Evolutionary conservation across 1,140 invertebrate species (phyloP), one percentile per base, ranked within the genome.

Genomic region (Anadara kagoshimensis): DNA sequence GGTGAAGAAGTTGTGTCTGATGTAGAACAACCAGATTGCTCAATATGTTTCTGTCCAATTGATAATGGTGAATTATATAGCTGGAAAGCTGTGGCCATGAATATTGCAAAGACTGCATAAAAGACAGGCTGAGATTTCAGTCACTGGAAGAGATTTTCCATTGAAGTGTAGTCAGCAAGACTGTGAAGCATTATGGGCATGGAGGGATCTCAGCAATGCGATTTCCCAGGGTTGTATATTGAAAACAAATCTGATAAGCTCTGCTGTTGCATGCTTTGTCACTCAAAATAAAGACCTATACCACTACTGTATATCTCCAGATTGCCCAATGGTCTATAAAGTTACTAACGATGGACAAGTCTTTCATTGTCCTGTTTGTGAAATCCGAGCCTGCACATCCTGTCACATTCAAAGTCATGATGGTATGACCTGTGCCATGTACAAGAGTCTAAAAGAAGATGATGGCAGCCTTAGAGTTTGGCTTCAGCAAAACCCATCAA

Each of bases 31-130:
- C 79, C 82, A 20, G 83, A 85, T 14, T 87, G 86, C 69, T 76
- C 72, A 16, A 75, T 83, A 14, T 87, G 86, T 68, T 63, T 83
- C 36, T 79, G 71, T 61, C 75, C 81, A 20, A 67, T 86, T 1
- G 82, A 82, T 4, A 66, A 65, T 22, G 59, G 49, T 7, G 79
- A 82, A 5, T 56, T 86, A 36, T 82, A 80, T 49, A 75, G 82
- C 72, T 86, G 29, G 82, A 86, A 62, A 63, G 49, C 2, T 87
- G 86, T 77, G 86, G 85, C 0, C 86, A 87, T 74, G 43, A 81
- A 8, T 87, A 86, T 47, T 87, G 86, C 58, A 58, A 64, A 8
- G 76, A 74, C 16, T 87, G 86, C 57, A 16, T 86, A 65, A 70
- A 16, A 56, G 70, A 14, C 78, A 80, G 67, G 44, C 84, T 20